Conservation (phyloP, 2,888 invertebrate genomes). For the Hydriomena furcata region DNA sequence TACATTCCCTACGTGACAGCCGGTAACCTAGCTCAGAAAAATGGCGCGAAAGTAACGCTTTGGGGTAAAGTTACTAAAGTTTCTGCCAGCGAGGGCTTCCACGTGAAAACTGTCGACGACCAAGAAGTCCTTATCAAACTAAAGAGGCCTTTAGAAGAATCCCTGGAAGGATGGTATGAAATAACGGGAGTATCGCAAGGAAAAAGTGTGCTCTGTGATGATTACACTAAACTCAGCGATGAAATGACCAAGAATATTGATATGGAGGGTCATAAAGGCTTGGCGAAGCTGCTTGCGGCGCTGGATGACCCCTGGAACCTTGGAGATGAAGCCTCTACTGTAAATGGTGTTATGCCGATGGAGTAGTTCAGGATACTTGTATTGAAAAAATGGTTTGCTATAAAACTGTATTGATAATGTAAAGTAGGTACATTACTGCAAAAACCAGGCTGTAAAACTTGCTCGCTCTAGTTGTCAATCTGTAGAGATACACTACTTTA, state of each 20-base stretch:
- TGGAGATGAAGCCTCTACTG: conserved; percentile 59
- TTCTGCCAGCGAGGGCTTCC: conserved; percentile 71
- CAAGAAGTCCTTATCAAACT: conserved; percentile 71
- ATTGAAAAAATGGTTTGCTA: not conserved
- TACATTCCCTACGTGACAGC: conserved; percentile 76
- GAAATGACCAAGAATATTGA: conserved; percentile 71
- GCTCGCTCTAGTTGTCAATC: no score
- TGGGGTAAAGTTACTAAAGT: conserved; percentile 79
- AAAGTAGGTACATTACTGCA: not conserved
- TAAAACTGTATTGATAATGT: not conserved
- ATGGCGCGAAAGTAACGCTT: conserved; percentile 73
- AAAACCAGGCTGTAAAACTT: no score
- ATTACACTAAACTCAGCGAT: conserved; percentile 66
- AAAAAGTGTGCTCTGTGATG: conserved; percentile 71
- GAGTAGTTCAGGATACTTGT: conserved; percentile 40
- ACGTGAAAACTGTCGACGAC: conserved; percentile 74
- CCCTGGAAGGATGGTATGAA: conserved; percentile 78
- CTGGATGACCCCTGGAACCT: conserved; percentile 79
- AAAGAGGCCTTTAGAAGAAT: conserved; percentile 64
- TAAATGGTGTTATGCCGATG: conserved; percentile 64
- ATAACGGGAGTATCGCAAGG: conserved; percentile 75
- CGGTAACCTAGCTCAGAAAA: conserved; percentile 69
- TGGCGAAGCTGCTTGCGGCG: conserved; percentile 66
- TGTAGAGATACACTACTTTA: no score
- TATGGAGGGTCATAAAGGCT: conserved; percentile 68